Conservation (phyloP, 2,888 invertebrate species). For the Tridacna crocea region DNA sequence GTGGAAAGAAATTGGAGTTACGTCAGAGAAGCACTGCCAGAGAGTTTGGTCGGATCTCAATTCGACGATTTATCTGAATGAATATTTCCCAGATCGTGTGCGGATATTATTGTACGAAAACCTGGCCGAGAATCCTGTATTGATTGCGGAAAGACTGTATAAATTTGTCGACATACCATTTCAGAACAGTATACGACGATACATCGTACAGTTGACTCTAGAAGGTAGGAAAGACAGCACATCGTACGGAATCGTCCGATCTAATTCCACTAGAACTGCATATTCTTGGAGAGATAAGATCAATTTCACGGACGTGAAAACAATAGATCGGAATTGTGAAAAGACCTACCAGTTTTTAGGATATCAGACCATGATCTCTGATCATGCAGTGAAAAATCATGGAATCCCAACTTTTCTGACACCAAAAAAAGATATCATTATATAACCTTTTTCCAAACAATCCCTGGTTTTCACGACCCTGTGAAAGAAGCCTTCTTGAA, state of each 20-base stretch:
- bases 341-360: conserved; percentile 47
- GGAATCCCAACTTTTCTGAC: conserved; percentile 14
- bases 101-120: conserved; percentile 51
- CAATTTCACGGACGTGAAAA: conserved; percentile 17
- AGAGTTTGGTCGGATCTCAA: conserved; percentile 43
- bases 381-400: conserved; percentile 29
- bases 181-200: conserved; percentile 27
- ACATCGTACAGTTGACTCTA: conserved; percentile 46
- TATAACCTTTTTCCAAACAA: too few species aligned
- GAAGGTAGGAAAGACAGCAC: conserved; percentile 23
- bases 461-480: too few species aligned
- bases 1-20: conserved; percentile 34
- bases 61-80: conserved; percentile 32
- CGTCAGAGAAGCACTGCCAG: conserved; percentile 35
- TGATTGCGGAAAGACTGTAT: conserved; percentile 38
- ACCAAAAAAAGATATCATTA: conserved; percentile 30
- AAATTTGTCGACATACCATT: conserved; percentile 30
- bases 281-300: conserved; percentile 49
- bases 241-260: conserved; percentile 35
- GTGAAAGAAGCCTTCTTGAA: too few species aligned
- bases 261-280: conserved; percentile 54
- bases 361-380: conserved; percentile 32
- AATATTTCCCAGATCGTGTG: conserved; percentile 25
- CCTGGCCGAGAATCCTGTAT: conserved; percentile 50
- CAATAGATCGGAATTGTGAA: conserved; percentile 47